phyloP scores from a whole-genome alignment of 2,113 vertebrate genomes.

The Microtus montanus region DNA sequence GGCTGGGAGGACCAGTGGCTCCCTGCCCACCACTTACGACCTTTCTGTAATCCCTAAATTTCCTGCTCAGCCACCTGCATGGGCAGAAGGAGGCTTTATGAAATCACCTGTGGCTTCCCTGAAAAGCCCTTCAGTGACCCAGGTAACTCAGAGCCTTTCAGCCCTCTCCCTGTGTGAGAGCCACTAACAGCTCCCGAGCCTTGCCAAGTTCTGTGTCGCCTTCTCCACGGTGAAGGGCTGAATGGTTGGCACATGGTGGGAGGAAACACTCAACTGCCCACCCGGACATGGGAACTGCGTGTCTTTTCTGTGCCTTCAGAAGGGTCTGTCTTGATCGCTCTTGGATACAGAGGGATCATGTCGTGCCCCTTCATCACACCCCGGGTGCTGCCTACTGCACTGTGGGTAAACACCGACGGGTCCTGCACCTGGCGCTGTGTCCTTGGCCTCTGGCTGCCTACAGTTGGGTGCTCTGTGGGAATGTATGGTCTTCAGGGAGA shows the following conservation, averaged over 20 bases:
- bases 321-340: neutral
- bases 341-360: neutral
- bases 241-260: neutral
- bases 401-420: neutral
- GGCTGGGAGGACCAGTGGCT: neutral
- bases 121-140: neutral
- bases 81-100: neutral
- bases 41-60: neutral
- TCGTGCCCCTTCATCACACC: neutral
- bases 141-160: neutral
- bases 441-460: neutral
- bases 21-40: neutral
- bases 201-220: neutral
- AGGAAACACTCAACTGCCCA: too few species aligned
- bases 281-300: neutral
- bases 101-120: constrained; percentile 30
- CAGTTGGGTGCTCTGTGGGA: fast-evolving
- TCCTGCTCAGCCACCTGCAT: neutral
- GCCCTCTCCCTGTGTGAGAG: neutral
- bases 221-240: neutral
- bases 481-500: neutral
- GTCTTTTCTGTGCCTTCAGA: neutral
- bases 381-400: neutral
- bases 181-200: neutral
- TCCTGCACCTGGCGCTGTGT: fast-evolving